These are phyloP conservation scores for Andrena marginata DNA, from an alignment of 2,888 invertebrate genomes.

Conservation along the genomic window DNA sequence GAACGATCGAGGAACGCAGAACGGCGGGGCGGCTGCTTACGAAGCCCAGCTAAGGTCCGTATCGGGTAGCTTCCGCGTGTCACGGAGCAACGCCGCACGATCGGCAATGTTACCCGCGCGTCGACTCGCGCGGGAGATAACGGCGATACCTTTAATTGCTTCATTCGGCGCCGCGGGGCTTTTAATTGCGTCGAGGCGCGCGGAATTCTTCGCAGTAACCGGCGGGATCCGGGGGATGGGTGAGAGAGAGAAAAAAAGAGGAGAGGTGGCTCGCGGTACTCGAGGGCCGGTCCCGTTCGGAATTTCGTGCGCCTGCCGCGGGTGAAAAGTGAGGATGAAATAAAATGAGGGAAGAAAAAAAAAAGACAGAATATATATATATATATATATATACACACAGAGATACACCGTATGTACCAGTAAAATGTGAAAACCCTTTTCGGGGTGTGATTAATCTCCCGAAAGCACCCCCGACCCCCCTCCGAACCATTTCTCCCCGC, in stretches of 20 bases:
- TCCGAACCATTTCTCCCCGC: slow-evolving; percentile 15
- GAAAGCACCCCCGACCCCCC: slow-evolving; percentile 27
- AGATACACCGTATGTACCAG: slow-evolving; percentile 27
- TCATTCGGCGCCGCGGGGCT: neutral
- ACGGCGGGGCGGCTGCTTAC: no score
- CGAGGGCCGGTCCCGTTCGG: neutral
- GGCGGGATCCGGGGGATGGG: no score
- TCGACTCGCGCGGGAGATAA: neutral
- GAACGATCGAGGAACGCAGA: no score
- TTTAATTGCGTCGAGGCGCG: slow-evolving; percentile 4
- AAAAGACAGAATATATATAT: slow-evolving; percentile 15
- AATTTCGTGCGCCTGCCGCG: slow-evolving; percentile 51
- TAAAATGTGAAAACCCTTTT: slow-evolving; percentile 47
- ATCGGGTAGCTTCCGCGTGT: neutral
- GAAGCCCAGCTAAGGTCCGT: no score
- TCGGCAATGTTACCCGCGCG: no score
- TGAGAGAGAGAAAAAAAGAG: no score
- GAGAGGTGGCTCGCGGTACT: no score
- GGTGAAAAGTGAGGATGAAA: slow-evolving; percentile 39
- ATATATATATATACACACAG: slow-evolving; percentile 14
- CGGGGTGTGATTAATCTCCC: slow-evolving; percentile 54
- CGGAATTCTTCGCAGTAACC: neutral
- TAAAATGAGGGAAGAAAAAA: slow-evolving; percentile 15
- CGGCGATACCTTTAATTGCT: slow-evolving; percentile 26
- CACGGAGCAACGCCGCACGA: neutral